Conservation (phyloP, 92 coral and sea anemone genomes). For the Micromussa lordhowensis region DNA sequence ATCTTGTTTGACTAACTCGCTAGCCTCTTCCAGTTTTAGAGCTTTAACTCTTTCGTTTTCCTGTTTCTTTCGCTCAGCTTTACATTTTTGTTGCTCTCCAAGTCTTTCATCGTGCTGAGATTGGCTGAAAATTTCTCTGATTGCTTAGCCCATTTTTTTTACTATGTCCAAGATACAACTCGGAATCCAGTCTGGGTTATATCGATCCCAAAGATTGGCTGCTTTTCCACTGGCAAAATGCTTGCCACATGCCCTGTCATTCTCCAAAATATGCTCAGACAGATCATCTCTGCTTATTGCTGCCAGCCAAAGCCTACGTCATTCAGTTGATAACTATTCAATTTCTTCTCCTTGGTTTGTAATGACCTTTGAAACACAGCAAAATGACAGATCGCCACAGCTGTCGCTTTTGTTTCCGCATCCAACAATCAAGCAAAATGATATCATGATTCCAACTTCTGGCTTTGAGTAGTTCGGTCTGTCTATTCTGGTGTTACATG, state of each 20-base stretch:
- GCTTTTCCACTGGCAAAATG: neutral
- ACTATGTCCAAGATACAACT: neutral
- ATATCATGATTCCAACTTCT: too few species aligned
- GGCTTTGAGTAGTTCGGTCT: too few species aligned
- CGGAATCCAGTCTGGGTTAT: neutral
- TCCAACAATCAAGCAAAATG: too few species aligned
- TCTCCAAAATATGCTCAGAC: slow-evolving; percentile 31
- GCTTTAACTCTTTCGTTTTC: neutral
- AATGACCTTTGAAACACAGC: slow-evolving; percentile 64
- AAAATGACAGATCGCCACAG: slow-evolving; percentile 39
- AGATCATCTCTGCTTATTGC: slow-evolving; percentile 54
- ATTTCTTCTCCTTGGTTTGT: slow-evolving; percentile 68
- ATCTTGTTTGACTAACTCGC: neutral
- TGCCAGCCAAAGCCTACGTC: slow-evolving; percentile 29
- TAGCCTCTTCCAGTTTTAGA: neutral
- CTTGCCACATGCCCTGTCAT: neutral
- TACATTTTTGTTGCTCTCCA: neutral
- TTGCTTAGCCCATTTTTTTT: neutral
- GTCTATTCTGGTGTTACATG: too few species aligned
- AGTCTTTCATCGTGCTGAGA: neutral
- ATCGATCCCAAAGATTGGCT: neutral
- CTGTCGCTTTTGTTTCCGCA: neutral
- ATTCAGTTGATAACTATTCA: slow-evolving; percentile 58
- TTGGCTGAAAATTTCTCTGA: neutral
- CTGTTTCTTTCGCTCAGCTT: neutral